Conservation (phyloP, 1,140 invertebrate genomes). For the Ceratitis capitata region DNA sequence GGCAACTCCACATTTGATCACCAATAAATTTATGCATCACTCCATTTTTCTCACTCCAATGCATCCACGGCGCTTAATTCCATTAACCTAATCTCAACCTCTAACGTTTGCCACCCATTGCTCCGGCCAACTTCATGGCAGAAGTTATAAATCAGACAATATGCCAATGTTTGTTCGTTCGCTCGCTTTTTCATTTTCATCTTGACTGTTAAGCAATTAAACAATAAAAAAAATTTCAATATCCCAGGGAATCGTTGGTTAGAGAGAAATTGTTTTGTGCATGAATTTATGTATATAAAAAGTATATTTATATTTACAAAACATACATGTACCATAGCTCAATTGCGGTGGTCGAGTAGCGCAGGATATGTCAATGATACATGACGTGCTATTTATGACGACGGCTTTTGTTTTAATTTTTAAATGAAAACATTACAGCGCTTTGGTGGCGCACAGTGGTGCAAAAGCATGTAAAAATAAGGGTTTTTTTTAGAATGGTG, state of each 20-base stretch:
- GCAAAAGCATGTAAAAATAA: no score
- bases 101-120: background rate
- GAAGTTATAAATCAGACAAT: slow-evolving; percentile 61
- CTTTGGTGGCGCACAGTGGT: background rate
- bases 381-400: slow-evolving; percentile 64
- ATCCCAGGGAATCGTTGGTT: background rate
- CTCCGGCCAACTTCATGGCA: background rate
- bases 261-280: background rate
- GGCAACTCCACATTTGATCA: background rate
- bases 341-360: background rate
- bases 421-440: slow-evolving; percentile 40
- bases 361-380: slow-evolving; percentile 59
- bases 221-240: slow-evolving; percentile 52
- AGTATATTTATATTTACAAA: background rate
- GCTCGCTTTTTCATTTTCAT: slow-evolving; percentile 53
- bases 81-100: background rate
- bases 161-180: slow-evolving; percentile 65
- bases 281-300: background rate
- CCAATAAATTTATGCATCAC: background rate
- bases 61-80: background rate
- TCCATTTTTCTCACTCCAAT: background rate
- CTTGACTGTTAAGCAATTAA: slow-evolving; percentile 63
- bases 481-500: no score
- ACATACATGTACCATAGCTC: background rate
- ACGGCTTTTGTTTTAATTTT: slow-evolving; percentile 62